phyloP scores from a whole-genome alignment of 2,797 vertebrate species.

The Avahi laniger region DNA sequence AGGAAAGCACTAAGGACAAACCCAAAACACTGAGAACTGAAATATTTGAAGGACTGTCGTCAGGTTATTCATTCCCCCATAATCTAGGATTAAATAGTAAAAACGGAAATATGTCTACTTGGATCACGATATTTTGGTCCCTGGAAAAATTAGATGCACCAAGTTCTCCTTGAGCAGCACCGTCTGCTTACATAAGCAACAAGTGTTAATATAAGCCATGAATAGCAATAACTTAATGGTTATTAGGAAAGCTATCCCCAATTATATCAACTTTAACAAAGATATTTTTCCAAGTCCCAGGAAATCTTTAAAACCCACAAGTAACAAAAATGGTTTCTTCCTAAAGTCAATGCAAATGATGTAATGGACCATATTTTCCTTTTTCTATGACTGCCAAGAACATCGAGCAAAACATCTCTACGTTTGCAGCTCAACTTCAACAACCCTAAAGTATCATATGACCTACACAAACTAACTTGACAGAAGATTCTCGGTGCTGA shows the following conservation, averaged over 20 bases:
- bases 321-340: neutral
- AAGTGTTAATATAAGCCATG: neutral
- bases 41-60: neutral
- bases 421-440: neutral
- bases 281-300: neutral
- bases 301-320: neutral
- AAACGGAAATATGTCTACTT: neutral
- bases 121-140: neutral
- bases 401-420: neutral
- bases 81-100: neutral
- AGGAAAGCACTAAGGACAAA: neutral
- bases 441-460: neutral
- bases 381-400: neutral
- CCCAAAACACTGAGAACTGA: neutral
- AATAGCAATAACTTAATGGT: neutral
- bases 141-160: neutral
- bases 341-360: neutral
- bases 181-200: neutral
- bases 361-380: neutral
- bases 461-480: neutral
- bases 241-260: neutral
- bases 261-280: neutral
- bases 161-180: neutral
- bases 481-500: neutral
- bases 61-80: neutral